Evolutionary conservation across 2,888 invertebrate genomes (phyloP).

Genomic region (Lepidocyrtinus sp.): DNA sequence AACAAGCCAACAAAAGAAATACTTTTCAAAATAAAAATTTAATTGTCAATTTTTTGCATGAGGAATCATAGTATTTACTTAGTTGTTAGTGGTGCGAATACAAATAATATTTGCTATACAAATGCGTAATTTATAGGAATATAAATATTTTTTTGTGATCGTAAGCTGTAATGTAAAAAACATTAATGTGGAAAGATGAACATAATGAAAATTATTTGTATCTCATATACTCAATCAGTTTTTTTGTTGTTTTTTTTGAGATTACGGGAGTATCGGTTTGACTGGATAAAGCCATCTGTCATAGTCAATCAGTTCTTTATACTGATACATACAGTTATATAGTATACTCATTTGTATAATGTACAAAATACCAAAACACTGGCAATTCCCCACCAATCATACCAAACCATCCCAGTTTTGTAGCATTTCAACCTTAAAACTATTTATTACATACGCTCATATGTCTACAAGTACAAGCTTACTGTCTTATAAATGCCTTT

Average conservation of each 20-base stretch:
- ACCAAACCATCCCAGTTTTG: too few species aligned
- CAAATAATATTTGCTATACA: background rate
- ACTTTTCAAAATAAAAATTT: conserved; percentile 15
- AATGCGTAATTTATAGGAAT: conserved; percentile 27
- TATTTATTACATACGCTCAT: too few species aligned
- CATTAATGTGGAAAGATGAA: background rate
- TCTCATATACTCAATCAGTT: conserved; percentile 42
- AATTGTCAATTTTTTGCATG: background rate
- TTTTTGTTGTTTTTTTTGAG: conserved; percentile 59
- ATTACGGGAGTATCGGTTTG: conserved; percentile 57
- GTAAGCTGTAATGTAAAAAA: conserved; percentile 37
- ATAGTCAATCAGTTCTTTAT: conserved; percentile 17
- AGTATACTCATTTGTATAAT: conserved; percentile 8
- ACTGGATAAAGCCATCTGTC: conserved; percentile 51
- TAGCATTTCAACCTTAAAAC: background rate
- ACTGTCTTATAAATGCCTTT: too few species aligned
- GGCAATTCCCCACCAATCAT: too few species aligned
- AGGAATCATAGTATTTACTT: background rate
- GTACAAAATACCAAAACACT: background rate
- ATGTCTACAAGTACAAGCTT: too few species aligned
- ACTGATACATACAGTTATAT: too few species aligned
- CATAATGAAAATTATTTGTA: conserved; percentile 29
- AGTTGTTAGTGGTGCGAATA: background rate
- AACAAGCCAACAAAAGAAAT: background rate
- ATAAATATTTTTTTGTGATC: conserved; percentile 30